Percentiles rank a stretch among this genome's conserved stretches.
phyloP scores from a whole-genome alignment of 2,797 vertebrate species.

The Paedocypris micromegethes region DNA sequence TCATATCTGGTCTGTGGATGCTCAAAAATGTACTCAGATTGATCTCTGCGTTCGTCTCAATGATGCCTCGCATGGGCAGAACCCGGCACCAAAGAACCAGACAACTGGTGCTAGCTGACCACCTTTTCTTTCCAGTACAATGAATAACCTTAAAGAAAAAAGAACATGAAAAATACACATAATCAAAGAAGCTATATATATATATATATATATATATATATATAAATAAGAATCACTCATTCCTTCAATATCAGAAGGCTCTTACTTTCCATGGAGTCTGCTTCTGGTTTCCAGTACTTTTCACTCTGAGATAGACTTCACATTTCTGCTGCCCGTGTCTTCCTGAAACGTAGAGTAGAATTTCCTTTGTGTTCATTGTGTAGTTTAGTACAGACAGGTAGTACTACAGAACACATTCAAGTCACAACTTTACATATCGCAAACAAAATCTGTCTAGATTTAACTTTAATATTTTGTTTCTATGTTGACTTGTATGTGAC shows the following conservation, averaged over 20 bases:
- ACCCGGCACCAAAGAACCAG: constrained; percentile 51
- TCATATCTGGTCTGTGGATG: constrained; percentile 52
- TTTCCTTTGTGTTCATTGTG: too few relatives aligned
- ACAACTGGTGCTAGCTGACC: constrained; percentile 24
- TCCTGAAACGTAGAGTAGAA: constrained; percentile 23
- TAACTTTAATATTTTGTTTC: too few relatives aligned
- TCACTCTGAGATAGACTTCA: constrained; percentile 52
- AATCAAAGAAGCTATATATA: background rate
- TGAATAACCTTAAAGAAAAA: constrained; percentile 46
- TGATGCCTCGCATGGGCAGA: constrained; percentile 38
- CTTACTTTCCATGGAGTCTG: constrained; percentile 52
- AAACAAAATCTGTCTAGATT: too few relatives aligned
- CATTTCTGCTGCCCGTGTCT: constrained; percentile 37
- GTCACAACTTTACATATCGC: too few relatives aligned
- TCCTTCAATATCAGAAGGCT: too few relatives aligned
- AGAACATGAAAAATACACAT: background rate
- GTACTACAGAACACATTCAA: too few relatives aligned
- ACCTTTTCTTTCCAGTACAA: constrained; percentile 46
- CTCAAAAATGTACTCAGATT: constrained; percentile 48
- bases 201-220: too few relatives aligned
- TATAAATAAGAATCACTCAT: too few relatives aligned
- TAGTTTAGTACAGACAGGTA: too few relatives aligned
- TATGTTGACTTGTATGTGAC: too few relatives aligned
- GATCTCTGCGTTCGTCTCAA: constrained; percentile 26
- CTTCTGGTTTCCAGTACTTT: constrained; percentile 44